Conservation (phyloP, 1,140 invertebrate species). For the Nymphalis io region DNA sequence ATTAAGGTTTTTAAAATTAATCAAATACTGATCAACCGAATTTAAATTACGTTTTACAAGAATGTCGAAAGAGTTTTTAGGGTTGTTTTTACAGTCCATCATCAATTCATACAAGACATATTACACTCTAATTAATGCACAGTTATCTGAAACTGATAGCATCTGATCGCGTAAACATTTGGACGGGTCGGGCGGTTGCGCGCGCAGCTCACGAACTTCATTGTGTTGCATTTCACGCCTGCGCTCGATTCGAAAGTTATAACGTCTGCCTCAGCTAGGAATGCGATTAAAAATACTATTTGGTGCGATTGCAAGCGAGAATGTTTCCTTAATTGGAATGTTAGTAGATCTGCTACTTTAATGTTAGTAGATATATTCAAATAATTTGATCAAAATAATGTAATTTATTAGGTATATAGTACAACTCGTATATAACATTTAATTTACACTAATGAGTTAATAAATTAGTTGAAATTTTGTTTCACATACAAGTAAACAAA, state of each 20-base stretch:
- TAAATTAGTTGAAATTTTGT: too few relatives aligned
- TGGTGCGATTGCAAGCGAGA: constrained; percentile 39
- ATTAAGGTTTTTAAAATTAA: too few relatives aligned
- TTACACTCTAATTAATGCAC: constrained; percentile 27
- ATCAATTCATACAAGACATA: neutral
- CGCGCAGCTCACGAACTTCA: constrained; percentile 46
- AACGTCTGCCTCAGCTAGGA: constrained; percentile 37
- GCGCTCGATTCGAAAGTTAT: constrained; percentile 44
- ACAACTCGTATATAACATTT: too few relatives aligned
- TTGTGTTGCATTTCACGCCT: constrained; percentile 55
- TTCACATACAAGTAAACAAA: too few relatives aligned
- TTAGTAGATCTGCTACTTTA: constrained; percentile 15
- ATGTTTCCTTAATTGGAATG: constrained; percentile 38
- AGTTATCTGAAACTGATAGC: constrained; percentile 38
- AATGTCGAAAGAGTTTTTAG: too few relatives aligned
- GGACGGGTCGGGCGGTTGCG: constrained; percentile 40
- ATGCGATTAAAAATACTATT: constrained; percentile 50
- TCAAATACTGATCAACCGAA: too few relatives aligned
- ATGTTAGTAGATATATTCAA: constrained; percentile 7
- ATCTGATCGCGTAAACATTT: constrained; percentile 62
- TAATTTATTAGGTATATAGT: neutral
- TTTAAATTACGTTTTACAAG: too few relatives aligned
- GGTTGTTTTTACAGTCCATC: neutral
- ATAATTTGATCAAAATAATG: constrained; percentile 1
- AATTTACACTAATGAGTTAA: neutral